Evolutionary conservation across 2,888 invertebrate genomes (phyloP).

Genomic region (Lottia gigantea): DNA sequence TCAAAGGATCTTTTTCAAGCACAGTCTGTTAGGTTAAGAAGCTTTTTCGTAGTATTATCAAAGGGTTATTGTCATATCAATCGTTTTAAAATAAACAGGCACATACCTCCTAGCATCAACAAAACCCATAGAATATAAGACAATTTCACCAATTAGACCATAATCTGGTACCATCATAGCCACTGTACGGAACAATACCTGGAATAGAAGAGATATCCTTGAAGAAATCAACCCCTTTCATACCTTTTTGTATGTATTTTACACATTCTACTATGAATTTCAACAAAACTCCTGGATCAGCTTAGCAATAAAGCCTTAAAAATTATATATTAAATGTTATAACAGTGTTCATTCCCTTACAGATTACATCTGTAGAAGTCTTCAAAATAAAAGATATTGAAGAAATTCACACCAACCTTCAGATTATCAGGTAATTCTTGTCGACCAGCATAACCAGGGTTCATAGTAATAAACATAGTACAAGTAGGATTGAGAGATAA

Average conservation of each 20-base stretch:
- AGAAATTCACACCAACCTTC: constrained; percentile 45
- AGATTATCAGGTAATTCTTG: constrained; percentile 69
- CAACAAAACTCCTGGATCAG: not conserved
- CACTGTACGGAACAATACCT: constrained; percentile 71
- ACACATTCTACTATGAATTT: not conserved
- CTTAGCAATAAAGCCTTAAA: no score
- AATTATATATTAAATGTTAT: no score
- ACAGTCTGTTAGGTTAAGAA: no score
- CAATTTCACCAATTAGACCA: constrained; percentile 69
- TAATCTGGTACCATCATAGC: constrained; percentile 71
- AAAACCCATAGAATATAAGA: constrained; percentile 69
- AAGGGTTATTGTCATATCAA: no score
- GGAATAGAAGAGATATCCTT: constrained; percentile 18
- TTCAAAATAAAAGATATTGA: not conserved
- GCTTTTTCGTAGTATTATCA: no score
- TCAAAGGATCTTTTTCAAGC: no score
- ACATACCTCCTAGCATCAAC: constrained; percentile 71
- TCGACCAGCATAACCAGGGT: constrained; percentile 70
- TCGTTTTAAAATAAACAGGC: no score
- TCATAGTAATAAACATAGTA: constrained; percentile 70
- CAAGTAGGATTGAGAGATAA: constrained; percentile 67
- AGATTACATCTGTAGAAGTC: no score
- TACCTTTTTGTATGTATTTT: not conserved
- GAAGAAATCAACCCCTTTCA: not conserved
- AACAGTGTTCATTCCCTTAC: no score